Evolutionary conservation across 2,113 vertebrate genomes (phyloP), one percentile per base, ranked within the genome.

Genomic region (Thamnaconus septentrionalis): DNA sequence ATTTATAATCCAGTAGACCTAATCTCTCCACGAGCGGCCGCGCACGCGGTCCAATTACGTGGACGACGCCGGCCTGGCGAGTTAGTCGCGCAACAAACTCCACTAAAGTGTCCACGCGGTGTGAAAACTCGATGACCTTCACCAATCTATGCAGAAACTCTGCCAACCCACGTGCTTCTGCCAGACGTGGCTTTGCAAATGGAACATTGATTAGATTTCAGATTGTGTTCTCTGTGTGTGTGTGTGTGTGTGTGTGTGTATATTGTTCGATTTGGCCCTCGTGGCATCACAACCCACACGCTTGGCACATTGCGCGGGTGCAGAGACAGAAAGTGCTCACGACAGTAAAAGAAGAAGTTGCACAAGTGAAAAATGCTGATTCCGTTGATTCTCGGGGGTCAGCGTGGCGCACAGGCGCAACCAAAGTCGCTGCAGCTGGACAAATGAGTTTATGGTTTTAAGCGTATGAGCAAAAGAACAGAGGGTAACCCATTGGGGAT

Each of bases 1-100:
- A 88, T 89, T 89, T 78, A 89, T 87, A 90, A 90, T 90, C 87
- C 87, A 66, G 83, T 76, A 73, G 74, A 75, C 87, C 84, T 89
- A 89, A 89, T 90, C 88, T 86, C 79, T 77, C 66, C 48, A 18
- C 67, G 73, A 52, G 31, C 64, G 48, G 69, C 58, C 47, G 9
- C 78, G 74, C 74, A 75, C 64, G 80, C 76, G 81, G 84, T 88
- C 87, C 86, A 90, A 88, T 90, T 88, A 90, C 83, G 84, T 64
- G 75, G 79, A 85, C 81, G 73, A 71, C 71, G 73, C 70, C 11
- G 64, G 61, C 55, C 41, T 58, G 76, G 83, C 78, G 81, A 76
- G 64, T 66, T 73, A 66, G 48, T 46, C 57, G 70, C 41, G 31
- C 59, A 59, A 50, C 61, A 75, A 76, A 69, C 77, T 56, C 61